Base-by-base conservation (phyloP, 2,888 invertebrate genomes). In the Ornithoptera priamus region DNA sequence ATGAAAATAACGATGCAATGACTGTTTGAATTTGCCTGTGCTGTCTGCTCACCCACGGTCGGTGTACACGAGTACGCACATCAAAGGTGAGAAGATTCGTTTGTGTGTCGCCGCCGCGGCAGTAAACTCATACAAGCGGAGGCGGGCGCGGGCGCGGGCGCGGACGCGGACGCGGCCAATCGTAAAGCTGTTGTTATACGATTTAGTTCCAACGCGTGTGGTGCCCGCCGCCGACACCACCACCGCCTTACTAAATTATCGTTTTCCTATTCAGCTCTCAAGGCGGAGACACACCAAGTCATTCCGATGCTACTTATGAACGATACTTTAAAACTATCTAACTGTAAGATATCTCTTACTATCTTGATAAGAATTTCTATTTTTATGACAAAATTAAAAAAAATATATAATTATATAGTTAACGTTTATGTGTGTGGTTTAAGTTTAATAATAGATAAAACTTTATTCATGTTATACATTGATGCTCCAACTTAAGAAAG, bases 151-250 rank as follows among this genome's bases (percentile, higher is more conserved):
- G 30, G 61, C 60, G 68, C 36, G 64, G 58, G 22, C 22, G 39
- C 69, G 65, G 46, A 3, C 30, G 30, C 30, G 5, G 30, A 65
- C 56, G 68, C 36, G 64, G 58, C 24, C 36, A 46, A 58, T 68
- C 63, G 68, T 68, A 63, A 68, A 68, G 62, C 56, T 63, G 62
- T 68, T 63, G 39, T 63, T 63, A 50, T 50, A 24, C 58, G 58
- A 68, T 62, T 63, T 58, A 58, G 50, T 30, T 62, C 62, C 59
- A 30, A 39, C 67, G 56, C 62, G 57, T 22, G 62, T 24, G 39
- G 15, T 24, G 24, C 67, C 39, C 61, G 56, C 62, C 30, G 39
- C 67, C 20, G 66, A 50, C 60, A 18, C 50, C 53, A 56, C 60
- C 50, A 62, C 36, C 20, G 59, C 39, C 8, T 39, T 24, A 18